phyloP scores from a whole-genome alignment of 2,797 vertebrate species.

The Mionectes olivaceus region DNA sequence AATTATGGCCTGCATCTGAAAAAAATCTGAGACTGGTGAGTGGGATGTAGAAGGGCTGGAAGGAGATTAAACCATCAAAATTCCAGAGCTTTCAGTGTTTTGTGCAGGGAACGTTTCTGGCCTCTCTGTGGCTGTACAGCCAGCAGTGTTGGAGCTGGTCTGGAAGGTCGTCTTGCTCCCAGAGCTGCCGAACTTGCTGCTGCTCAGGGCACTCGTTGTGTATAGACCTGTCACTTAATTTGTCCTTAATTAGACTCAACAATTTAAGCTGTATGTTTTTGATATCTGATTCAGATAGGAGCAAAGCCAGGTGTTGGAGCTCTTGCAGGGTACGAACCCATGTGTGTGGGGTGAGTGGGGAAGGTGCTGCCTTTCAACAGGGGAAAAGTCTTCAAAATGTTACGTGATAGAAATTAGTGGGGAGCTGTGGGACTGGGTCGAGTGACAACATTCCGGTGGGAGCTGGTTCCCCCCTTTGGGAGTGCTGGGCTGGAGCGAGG shows the following conservation, averaged over 20 bases:
- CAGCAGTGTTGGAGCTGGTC: not conserved
- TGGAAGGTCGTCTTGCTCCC: not conserved
- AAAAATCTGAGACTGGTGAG: not conserved
- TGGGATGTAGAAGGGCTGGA: slow-evolving; percentile 22
- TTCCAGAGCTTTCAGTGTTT: not conserved
- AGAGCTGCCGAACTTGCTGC: not conserved
- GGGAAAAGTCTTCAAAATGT: not conserved
- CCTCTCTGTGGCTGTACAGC: not conserved
- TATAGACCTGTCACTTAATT: not conserved
- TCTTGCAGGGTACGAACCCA: not conserved
- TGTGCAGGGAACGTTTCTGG: not conserved
- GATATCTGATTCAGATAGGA: slow-evolving; percentile 16
- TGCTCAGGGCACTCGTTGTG: not conserved
- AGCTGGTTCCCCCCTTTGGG: not conserved
- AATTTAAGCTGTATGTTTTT: not conserved
- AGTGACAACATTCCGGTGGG: not conserved
- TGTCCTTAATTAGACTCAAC: slow-evolving; percentile 21
- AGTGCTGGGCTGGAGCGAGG: not conserved
- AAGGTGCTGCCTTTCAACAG: not conserved
- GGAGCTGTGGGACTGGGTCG: rapidly evolving
- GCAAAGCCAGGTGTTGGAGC: not conserved
- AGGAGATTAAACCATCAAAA: slow-evolving; percentile 19
- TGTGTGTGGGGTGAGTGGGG: not conserved
- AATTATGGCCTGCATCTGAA: not conserved
- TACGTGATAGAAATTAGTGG: not conserved